These are phyloP conservation scores for Drosophila ezoana DNA, from an alignment of 2,888 invertebrate species.

Conservation along the genomic window DNA sequence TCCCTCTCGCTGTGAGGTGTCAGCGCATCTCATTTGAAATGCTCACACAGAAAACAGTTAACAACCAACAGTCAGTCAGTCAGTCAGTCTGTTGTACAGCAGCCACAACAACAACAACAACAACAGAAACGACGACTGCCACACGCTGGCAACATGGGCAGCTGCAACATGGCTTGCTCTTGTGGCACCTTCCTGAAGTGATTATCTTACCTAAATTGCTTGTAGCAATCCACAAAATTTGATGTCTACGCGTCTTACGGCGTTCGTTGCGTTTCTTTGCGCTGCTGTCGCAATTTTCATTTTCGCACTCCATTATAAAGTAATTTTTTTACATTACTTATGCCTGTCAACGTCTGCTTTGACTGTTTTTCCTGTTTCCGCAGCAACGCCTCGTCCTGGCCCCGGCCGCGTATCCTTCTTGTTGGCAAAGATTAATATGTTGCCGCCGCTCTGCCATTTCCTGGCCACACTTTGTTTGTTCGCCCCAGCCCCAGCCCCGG, in stretches of 20 bases:
- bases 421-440: slow-evolving; percentile 80
- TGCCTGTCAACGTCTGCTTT: slow-evolving; percentile 76
- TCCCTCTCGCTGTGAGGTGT: slow-evolving; percentile 65
- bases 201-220: slow-evolving; percentile 81
- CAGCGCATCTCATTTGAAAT: slow-evolving; percentile 80
- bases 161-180: slow-evolving; percentile 56
- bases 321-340: slow-evolving; percentile 81
- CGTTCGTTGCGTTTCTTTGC: slow-evolving; percentile 1
- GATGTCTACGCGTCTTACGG: slow-evolving; percentile 33
- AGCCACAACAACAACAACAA: slow-evolving; percentile 25
- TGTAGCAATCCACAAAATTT: slow-evolving; percentile 75
- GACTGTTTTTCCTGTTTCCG: slow-evolving; percentile 72
- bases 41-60: slow-evolving; percentile 67
- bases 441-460: slow-evolving; percentile 63
- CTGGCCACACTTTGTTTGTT: slow-evolving; percentile 51
- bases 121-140: slow-evolving; percentile 19
- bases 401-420: slow-evolving; percentile 54
- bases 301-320: slow-evolving; percentile 82
- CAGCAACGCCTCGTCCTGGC: slow-evolving; percentile 44
- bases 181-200: slow-evolving; percentile 52
- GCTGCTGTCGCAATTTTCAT: slow-evolving; percentile 70
- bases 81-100: slow-evolving; percentile 55
- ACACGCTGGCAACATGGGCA: slow-evolving; percentile 51
- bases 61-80: slow-evolving; percentile 73
- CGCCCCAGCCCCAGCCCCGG: slow-evolving; percentile 22